Base-by-base conservation (phyloP, 92 coral and sea anemone species). In the Zoanthus solanderi region DNA sequence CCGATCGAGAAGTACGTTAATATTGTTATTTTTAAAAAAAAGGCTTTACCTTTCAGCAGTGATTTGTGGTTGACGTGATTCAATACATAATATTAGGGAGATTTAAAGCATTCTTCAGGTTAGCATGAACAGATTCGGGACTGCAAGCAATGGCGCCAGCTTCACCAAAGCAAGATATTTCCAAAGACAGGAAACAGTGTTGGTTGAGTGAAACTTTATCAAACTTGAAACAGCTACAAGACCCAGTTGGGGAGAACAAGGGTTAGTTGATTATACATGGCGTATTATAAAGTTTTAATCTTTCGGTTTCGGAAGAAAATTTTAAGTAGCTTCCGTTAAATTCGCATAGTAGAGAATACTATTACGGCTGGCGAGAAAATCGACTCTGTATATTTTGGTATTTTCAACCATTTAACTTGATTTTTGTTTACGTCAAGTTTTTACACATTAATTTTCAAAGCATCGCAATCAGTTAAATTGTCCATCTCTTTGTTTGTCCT, bases 211-310 rank as follows among this genome's bases (percentile, higher is more conserved):
- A 73, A 23, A 44, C 78, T n/a, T 2, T 73, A 44, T 14, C 78
- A 30, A 73, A 9, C 45, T 44, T 73, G 31, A n/a, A 73, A 53
- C 53, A 73, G 56, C 17, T 73, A 17, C 78, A 73, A 23, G 78
- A 73, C n/a, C 78, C 78, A 8, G 17, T 73, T 8, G 78, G 78
- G 29, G 78, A 73, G 8, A 73, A 48, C 56, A 73, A 73, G 12
- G 78, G 78, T 73, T 2, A 45, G 78, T 44, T 72, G 29, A 42
- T 69, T 32, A 6, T 8, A 69, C 0, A 7, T 50, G 9, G 14
- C 6, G 6, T 63, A 7, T 17, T n/a, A 9, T 63, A 63, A n/a
- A 7, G 0, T 63, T 63, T 3, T 16, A 63, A 63, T 17, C 28
- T 28, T 18, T 18, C 30, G 9, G 6, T 58, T 63, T 63, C 23